Conservation (phyloP, 2,888 invertebrate genomes). For the Oxystoma pomonae region DNA sequence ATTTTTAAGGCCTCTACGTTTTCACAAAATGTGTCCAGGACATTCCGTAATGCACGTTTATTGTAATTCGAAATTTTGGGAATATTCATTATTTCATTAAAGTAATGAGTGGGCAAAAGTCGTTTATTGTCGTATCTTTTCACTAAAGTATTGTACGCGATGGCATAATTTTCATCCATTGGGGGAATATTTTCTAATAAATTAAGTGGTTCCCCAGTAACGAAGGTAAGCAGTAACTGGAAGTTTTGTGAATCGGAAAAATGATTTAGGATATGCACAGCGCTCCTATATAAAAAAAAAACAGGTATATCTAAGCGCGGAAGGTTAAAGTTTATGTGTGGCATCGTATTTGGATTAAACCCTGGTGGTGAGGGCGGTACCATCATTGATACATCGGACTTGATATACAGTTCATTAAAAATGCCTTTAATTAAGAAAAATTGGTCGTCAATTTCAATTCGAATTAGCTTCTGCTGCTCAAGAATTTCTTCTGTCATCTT, state of each 20-base stretch:
- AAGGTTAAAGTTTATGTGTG: background rate
- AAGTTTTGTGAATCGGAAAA: background rate
- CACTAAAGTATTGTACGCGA: background rate
- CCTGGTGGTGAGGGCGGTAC: background rate
- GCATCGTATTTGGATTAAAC: background rate
- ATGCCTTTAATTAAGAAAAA: background rate
- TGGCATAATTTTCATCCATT: background rate
- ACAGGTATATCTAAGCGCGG: background rate
- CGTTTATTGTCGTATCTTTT: background rate
- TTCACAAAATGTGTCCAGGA: background rate
- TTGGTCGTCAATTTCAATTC: background rate
- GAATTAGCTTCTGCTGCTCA: background rate
- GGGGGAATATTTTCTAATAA: background rate
- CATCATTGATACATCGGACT: background rate
- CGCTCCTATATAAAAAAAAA: background rate
- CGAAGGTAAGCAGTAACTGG: background rate
- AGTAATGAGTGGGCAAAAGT: background rate
- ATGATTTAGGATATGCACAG: background rate
- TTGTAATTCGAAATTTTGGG: background rate
- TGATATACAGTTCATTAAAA: background rate
- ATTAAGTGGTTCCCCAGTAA: background rate
- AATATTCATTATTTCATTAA: background rate
- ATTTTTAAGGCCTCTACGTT: background rate
- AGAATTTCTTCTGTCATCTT: background rate
- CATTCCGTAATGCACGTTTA: background rate